Evolutionary conservation across 2,888 invertebrate genomes (phyloP).

Genomic region (Apodemia duryi): DNA sequence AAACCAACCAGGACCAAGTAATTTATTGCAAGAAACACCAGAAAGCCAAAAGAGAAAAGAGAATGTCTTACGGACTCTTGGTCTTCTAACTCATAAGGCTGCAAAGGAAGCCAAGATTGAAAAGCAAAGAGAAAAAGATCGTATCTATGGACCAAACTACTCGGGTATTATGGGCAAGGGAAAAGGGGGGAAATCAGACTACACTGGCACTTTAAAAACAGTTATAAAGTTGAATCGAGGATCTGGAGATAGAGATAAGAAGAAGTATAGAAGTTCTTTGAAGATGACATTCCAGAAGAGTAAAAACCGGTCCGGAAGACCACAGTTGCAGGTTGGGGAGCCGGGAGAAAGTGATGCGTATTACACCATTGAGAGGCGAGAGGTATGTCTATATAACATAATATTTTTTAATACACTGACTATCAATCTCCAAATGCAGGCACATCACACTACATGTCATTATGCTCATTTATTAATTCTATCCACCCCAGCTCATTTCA

Average conservation of each 20-base stretch:
- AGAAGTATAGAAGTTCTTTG: conserved; percentile 83
- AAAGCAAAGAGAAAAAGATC: conserved; percentile 72
- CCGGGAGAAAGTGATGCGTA: conserved; percentile 69
- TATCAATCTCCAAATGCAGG: too few relatives aligned
- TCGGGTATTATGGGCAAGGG: conserved; percentile 48
- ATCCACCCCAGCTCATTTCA: too few relatives aligned
- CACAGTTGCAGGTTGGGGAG: conserved; percentile 61
- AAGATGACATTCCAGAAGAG: conserved; percentile 89
- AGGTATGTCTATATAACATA: conserved; percentile 51
- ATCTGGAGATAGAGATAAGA: conserved; percentile 69
- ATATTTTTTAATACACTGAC: too few relatives aligned
- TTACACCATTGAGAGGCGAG: conserved; percentile 83
- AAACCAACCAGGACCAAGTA: conserved; percentile 59
- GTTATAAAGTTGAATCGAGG: conserved; percentile 87
- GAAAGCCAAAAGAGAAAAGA: conserved; percentile 85
- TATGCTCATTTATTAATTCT: too few relatives aligned
- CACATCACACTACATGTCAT: too few relatives aligned
- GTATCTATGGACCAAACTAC: conserved; percentile 47
- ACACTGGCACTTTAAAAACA: conserved; percentile 90
- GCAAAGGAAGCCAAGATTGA: conserved; percentile 84
- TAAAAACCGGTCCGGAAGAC: conserved; percentile 80
- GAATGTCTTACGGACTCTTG: conserved; percentile 85
- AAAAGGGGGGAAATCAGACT: conserved; percentile 67
- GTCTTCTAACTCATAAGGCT: conserved; percentile 85
- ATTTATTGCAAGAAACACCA: conserved; percentile 71